Base-by-base conservation (phyloP, 2,888 invertebrate genomes). In the Pterostichus niger region DNA sequence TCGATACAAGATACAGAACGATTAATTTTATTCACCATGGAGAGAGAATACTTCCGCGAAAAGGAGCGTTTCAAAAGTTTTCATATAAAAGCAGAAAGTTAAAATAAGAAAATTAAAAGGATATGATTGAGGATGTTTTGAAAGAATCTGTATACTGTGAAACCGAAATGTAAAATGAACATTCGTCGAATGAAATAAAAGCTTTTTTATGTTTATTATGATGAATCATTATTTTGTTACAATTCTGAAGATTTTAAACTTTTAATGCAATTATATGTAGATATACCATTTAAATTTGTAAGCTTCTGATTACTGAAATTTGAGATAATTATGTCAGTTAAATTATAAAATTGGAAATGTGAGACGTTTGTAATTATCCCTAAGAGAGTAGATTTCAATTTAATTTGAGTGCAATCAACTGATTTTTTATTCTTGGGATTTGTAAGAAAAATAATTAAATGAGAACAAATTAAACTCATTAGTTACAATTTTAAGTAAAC, bases 331-430 rank as follows among this genome's bases (percentile, higher is more conserved):
- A 59, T 10, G 11, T 11, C 17, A 24, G 13, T 15, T 59, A 59
- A 59, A 59, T 59, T 24, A 59, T 2, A 59, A 54, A 54, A 59
- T 17, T 11, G 24, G 59, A 59, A 24, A 31, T 59, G 6, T 17
- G 24, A 17, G 17, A 54, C 5, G 6, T 13, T 13, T 54, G 15
- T 54, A 54, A 15, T 54, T 54, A 54, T 54, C 54, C 17, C 24
- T 24, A 24, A 9, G 4, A 24, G 24, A 24, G 59, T 2, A 24
- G 59, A 31, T 31, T 31, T 59, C 31, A 59, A 59, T 24, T 59
- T 59, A 59, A 59, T 59, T 10, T 24, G 59, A 15, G 15, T 54
- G 17, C 24, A 59, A 59, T 59, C 6, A 59, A 59, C 59, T 59
- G 11, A 59, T 31, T 59, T 24, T 31, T 59, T 9, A 59, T 59